Conservation (phyloP, 2,113 vertebrate genomes). For the Turdus rufiventris region DNA sequence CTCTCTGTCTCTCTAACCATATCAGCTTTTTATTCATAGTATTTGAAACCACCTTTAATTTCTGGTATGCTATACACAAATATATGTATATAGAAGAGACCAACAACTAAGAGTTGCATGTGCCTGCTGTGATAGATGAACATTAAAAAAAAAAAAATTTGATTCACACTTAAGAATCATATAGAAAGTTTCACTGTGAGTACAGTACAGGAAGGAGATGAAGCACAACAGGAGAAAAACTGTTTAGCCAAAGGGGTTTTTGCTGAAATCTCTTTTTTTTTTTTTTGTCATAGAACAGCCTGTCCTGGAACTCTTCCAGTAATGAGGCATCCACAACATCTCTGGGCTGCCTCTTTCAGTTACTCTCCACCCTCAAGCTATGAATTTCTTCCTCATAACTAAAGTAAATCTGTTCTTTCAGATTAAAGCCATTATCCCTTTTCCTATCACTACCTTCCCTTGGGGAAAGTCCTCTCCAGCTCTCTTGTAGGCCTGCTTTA, state of each 20-base stretch:
- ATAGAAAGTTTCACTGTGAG: not conserved
- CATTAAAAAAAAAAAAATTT: not conserved
- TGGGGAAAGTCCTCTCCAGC: not conserved
- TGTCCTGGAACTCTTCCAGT: not conserved
- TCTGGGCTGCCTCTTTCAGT: not conserved
- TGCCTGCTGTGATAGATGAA: not conserved
- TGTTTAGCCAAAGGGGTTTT: not conserved
- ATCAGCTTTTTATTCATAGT: not conserved
- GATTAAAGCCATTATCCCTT: not conserved
- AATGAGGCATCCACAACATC: not conserved
- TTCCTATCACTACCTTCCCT: not conserved
- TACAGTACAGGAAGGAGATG: not conserved
- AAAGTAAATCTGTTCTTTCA: not conserved
- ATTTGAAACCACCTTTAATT: not conserved
- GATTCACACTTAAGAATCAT: not conserved
- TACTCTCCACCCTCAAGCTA: not conserved
- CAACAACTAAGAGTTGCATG: not conserved
- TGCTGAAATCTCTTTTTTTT: not conserved
- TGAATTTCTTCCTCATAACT: not conserved
- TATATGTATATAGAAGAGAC: not conserved
- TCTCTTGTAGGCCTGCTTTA: not conserved
- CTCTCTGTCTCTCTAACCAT: not conserved
- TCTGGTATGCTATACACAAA: accelerated
- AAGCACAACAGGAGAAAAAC: not conserved
- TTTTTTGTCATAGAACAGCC: not conserved